These are phyloP conservation scores for Patagioenas fasciata DNA, from an alignment of 2,113 vertebrate genomes.

Conservation along the genomic window DNA sequence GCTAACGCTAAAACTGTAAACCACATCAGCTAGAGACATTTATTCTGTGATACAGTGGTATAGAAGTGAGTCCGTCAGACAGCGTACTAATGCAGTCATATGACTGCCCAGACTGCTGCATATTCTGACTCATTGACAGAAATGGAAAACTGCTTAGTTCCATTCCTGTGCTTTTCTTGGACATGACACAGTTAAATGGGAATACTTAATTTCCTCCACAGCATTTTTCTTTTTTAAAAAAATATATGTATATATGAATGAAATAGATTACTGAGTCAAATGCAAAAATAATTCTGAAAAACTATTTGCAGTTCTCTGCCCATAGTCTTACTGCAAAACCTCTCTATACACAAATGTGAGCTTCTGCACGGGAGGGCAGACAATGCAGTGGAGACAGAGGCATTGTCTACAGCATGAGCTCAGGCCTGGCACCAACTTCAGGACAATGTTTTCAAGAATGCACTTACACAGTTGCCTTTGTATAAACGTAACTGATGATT, in stretches of 20 bases:
- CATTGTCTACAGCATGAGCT: not conserved
- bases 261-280: not conserved
- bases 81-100: not conserved
- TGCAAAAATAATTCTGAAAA: not conserved
- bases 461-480: not conserved
- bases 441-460: not conserved
- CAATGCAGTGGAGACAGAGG: not conserved
- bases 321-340: not conserved
- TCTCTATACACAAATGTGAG: not conserved
- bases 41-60: not conserved
- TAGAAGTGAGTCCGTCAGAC: not conserved
- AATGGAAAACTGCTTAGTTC: slow-evolving; percentile 17
- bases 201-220: not conserved
- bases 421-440: slow-evolving; percentile 19
- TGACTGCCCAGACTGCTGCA: slow-evolving; percentile 36
- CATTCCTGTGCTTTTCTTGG: not conserved
- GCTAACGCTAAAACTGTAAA: not conserved
- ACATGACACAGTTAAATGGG: not conserved
- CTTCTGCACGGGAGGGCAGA: not conserved
- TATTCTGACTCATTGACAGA: slow-evolving; percentile 51
- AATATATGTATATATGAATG: not conserved
- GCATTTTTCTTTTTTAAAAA: not conserved
- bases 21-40: not conserved
- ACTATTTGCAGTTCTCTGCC: not conserved
- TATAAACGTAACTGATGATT: not conserved